A percentile compares a stretch with the other conserved stretches of the same genome.
These are phyloP conservation scores for Mycteria americana DNA, from an alignment of 2,797 vertebrate species.

Conservation along the genomic window DNA sequence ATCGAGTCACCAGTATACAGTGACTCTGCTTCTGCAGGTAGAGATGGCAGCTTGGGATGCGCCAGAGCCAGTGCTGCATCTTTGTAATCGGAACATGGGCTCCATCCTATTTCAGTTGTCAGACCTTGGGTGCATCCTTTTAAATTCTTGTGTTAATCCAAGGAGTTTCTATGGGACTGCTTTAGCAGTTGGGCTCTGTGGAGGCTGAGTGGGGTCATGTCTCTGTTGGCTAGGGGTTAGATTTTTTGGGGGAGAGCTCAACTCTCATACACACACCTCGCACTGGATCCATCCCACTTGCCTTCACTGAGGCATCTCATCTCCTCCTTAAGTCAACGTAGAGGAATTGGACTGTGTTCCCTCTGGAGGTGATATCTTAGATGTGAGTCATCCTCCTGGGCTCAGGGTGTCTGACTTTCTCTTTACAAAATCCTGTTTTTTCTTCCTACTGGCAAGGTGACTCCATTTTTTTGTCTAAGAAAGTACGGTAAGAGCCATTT, in stretches of 20 bases:
- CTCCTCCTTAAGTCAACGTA: not conserved
- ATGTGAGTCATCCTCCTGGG: constrained; percentile 14
- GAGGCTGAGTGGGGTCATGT: not conserved
- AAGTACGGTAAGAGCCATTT: not conserved
- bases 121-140: not conserved
- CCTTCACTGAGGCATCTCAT: not conserved
- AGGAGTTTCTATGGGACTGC: not conserved
- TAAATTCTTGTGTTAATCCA: not conserved
- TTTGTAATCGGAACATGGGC: not conserved
- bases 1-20: not conserved
- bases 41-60: not conserved
- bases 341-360: not conserved
- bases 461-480: not conserved
- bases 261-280: not conserved
- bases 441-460: not conserved
- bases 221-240: not conserved
- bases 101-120: rapidly evolving
- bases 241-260: not conserved
- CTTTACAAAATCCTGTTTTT: not conserved
- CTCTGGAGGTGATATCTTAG: not conserved
- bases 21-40: not conserved
- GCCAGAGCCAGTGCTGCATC: not conserved
- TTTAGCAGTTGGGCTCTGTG: not conserved
- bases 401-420: not conserved
- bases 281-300: not conserved